Evolutionary conservation across 2,113 vertebrate genomes (phyloP).

Genomic region (Genyomyrus donnyi): DNA sequence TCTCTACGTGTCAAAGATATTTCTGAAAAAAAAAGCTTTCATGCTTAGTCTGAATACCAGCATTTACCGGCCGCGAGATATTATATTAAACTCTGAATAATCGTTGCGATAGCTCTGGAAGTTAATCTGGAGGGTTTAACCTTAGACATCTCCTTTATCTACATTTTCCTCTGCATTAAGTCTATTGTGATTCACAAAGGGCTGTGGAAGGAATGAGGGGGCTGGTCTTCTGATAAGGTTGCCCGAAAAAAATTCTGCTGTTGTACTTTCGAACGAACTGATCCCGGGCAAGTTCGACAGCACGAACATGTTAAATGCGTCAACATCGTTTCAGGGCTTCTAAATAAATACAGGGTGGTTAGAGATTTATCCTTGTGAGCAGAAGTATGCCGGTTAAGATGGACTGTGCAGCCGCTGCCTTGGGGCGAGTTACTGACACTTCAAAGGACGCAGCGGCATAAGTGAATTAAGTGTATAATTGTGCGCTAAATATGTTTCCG

Average conservation of each 20-base stretch:
- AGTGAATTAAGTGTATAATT: conserved; percentile 5
- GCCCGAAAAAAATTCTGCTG: background rate
- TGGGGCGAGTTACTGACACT: background rate
- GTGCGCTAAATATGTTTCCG: background rate
- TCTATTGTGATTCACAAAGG: background rate
- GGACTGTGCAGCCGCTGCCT: background rate
- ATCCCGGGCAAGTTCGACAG: background rate
- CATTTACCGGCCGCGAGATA: background rate
- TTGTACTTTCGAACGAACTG: background rate
- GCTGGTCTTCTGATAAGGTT: background rate
- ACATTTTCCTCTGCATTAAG: background rate
- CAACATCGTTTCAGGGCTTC: background rate
- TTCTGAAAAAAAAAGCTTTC: background rate
- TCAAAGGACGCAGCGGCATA: background rate
- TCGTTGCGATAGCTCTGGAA: background rate
- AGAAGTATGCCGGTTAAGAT: background rate
- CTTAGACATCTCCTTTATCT: background rate
- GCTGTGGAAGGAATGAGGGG: background rate
- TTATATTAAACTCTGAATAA: background rate
- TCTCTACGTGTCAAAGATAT: background rate
- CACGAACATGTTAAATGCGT: background rate
- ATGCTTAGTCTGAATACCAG: background rate
- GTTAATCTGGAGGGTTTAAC: conserved; percentile 4
- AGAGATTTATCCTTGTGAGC: background rate
- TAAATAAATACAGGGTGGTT: background rate